Base-by-base conservation (phyloP, 2,888 invertebrate species). In the Fissipunctia ypsillon region DNA sequence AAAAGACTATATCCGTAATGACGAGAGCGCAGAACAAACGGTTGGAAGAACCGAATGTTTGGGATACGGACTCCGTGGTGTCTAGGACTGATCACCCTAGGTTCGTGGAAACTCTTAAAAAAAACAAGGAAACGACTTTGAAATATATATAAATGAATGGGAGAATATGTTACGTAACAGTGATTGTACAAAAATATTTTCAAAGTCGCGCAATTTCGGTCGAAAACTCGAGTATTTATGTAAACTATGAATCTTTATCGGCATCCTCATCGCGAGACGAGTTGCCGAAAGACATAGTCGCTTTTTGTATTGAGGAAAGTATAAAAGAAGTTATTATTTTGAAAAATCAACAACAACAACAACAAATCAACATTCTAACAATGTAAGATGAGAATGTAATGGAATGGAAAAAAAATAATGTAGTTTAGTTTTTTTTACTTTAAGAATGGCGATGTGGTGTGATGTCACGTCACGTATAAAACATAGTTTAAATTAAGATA, bases 211-310 rank as follows among this genome's bases (percentile, higher is more conserved):
- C 41, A 60, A 60, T 41, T 31, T 31, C 4, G 63, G 31, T 48
- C 31, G 41, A 10, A 41, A 41, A 41, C 41, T 41, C 41, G 41
- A 41, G 41, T 41, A 41, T 41, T 22, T 63, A 64, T 50, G 5
- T 64, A 38, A 10, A 35, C 35, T 52, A 50, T 35, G n/a, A 50
- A 64, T 31, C 45, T 45, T 63, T 63, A 45, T 31, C 61, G 10
- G 61, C 45, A 45, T n/a, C n/a, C n/a, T 45, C 45, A 63, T 45
- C 57, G 43, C 57, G 45, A n/a, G 67, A 67, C 56, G 67, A 67
- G 31, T 67, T 67, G 56, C 35, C 14, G 63, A 64, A n/a, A 64
- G 63, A 50, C 48, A 64, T 64, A 50, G 63, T 64, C 1, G 4
- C 5, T 31, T 64, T 64, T 64, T 64, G 63, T 35, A 64, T 64